Evolutionary conservation across 2,113 vertebrate species (phyloP), one percentile per base, ranked within the genome.

Genomic region (Podarcis raffonei): DNA sequence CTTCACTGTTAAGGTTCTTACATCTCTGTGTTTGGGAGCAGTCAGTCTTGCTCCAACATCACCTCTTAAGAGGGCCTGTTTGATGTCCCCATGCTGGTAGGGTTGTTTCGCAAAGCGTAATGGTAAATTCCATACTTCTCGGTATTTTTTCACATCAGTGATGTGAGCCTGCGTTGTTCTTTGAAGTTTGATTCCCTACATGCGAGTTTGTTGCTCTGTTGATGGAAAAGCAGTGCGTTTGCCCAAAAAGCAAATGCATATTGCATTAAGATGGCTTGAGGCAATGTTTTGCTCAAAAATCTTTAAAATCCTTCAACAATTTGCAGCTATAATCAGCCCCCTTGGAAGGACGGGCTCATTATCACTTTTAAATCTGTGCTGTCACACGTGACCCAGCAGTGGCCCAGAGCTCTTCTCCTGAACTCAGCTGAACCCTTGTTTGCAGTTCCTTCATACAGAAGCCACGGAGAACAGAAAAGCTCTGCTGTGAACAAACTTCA

Each of bases 231-330:
- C 93, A 92, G 93, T 92, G 87, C 93, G 92, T 91, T 95, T 93
- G 93, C 92, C 89, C 30, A 83, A 92, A 94, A 94, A 95, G 76
- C 32, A 75, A 93, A 96, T 96, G 93, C 94, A 95, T 96, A 94
- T 92, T 95, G 92, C 95, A 96, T 95, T 95, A 95, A 93, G 93
- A 92, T 92, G 39, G 95, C 95, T 95, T 48, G 83, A 95, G 94
- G 93, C 95, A 89, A 83, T 90, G 93, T 93, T 96, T 93, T 83
- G 92, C 92, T 78, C 39, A 86, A 91, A 93, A 96, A 94, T 92
- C 92, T 92, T 94, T 93, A 90, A 94, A 93, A 95, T 92, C 92
- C 93, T 92, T 91, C 83, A 77, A 87, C 89, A 93, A 91, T 72
- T 95, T 92, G 86, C 92, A 91, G 84, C 89, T 92, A 93, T 93